Base-by-base conservation (phyloP, 2,888 invertebrate species). In the Eulithis testata region DNA sequence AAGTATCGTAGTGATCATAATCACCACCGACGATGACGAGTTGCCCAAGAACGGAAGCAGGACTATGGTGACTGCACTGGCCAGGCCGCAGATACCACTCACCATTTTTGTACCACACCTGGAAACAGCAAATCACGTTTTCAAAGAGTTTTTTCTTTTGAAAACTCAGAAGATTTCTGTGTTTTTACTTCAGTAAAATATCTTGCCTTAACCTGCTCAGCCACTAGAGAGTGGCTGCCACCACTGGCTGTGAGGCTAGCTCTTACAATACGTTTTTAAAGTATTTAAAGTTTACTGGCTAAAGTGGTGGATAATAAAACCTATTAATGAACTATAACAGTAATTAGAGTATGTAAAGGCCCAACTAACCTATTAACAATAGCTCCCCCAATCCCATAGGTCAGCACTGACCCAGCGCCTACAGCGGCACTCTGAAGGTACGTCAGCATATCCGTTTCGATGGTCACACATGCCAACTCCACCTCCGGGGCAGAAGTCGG, bases 351-450 rank as follows among this genome's bases (percentile, higher is more conserved):
- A 40, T 40, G 9, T 40, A 40, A 8, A 40, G 9, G 2, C 31
- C 31, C 0, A 5, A 9, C 40, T 72, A 61, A 89, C 91, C 78
- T 86, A 63, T 92, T 92, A 11, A 92, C 82, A 45, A 92, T 65
- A 3, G 75, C 81, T 1, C 93, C 89, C 36, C 92, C 96, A 51
- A 96, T 85, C 0, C 94, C 89, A 74, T 95, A 96, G 0, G 95
- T 95, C 27, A 95, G 79, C 3, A 96, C 90, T 0, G 95, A 94
- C 0, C 95, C 94, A 0, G 94, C 81, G 0, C 96, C 95, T 0
- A 96, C 95, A 2, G 95, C 94, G 0, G 95, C 94, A 14, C 95
- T 95, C 80, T 96, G 96, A 4, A 95, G 89, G 73, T 96, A 96
- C 7, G 96, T 95, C 56, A 93, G 89, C 75, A 94, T 93, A 74